phyloP scores from a whole-genome alignment of 2,888 invertebrate species.

The Parthenolecanium corni region DNA sequence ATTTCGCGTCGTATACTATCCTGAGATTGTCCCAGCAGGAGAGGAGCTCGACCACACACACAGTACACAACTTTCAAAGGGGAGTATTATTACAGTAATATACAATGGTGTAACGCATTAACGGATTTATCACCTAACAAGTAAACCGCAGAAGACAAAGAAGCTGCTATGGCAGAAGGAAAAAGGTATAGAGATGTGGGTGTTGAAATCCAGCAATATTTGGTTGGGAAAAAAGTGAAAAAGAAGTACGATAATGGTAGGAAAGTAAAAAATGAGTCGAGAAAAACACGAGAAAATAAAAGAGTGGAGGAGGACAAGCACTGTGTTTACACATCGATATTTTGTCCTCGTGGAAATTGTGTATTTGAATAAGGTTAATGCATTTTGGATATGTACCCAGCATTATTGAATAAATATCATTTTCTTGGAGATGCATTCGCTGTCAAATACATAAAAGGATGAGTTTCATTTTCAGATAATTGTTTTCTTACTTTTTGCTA shows the following conservation, averaged over 20 bases:
- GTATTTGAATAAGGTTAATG: slow-evolving; percentile 20
- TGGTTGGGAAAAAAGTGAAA: slow-evolving; percentile 24
- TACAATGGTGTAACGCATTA: slow-evolving; percentile 24
- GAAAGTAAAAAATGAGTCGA: too few species aligned
- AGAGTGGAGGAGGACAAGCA: too few species aligned
- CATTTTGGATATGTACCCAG: neutral
- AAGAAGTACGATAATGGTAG: too few species aligned
- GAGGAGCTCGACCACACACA: slow-evolving; percentile 26
- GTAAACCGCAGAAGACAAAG: slow-evolving; percentile 25
- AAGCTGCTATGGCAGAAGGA: neutral
- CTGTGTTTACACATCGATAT: slow-evolving; percentile 23
- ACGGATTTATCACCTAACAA: slow-evolving; percentile 26
- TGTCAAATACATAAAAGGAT: too few species aligned
- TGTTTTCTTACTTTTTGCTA: too few species aligned
- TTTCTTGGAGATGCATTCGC: too few species aligned
- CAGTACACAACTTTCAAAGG: slow-evolving; percentile 20
- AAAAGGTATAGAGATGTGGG: slow-evolving; percentile 8
- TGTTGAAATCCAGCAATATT: slow-evolving; percentile 26
- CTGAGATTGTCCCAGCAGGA: slow-evolving; percentile 23
- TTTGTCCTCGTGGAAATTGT: slow-evolving; percentile 11
- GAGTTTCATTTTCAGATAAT: too few species aligned
- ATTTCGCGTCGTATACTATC: slow-evolving; percentile 21
- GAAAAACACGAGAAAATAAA: too few species aligned
- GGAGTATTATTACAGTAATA: slow-evolving; percentile 9
- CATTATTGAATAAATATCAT: too few species aligned